These are phyloP conservation scores for Ophiodon elongatus DNA, from an alignment of 2,113 vertebrate genomes.

Conservation along the genomic window DNA sequence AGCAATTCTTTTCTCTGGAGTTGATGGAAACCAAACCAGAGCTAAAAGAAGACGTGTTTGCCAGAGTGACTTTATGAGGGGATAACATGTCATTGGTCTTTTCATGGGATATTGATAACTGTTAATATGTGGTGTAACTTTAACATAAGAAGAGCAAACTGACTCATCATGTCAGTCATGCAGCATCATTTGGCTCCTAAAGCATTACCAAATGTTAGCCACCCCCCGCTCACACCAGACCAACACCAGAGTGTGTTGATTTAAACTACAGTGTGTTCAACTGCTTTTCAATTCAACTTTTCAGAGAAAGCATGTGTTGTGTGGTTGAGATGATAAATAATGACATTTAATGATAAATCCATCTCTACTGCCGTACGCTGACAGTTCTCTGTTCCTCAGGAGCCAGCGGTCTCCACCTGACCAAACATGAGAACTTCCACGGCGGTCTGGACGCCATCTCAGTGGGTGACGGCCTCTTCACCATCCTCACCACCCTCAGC, in stretches of 20 bases:
- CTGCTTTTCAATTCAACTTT: not conserved
- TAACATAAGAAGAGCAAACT: not conserved
- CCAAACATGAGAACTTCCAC: conserved; percentile 98
- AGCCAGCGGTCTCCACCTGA: conserved; percentile 97
- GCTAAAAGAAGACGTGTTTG: no score
- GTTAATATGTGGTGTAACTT: not conserved
- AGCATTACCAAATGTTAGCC: not conserved
- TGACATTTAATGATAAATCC: not conserved
- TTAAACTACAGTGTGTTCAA: not conserved
- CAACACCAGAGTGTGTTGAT: not conserved
- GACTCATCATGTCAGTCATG: not conserved
- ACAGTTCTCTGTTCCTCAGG: conserved; percentile 80
- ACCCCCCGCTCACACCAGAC: not conserved
- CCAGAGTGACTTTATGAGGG: no score
- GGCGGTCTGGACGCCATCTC: conserved; percentile 98
- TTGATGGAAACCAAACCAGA: no score
- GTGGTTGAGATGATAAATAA: not conserved
- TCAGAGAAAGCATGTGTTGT: not conserved
- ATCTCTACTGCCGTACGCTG: not conserved
- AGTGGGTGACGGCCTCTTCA: conserved; percentile 97
- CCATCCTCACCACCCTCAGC: conserved; percentile 97
- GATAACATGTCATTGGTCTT: no score
- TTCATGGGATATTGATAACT: not conserved
- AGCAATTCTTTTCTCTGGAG: not conserved
- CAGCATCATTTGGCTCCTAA: not conserved